These are phyloP conservation scores for Mustela nigripes DNA, from an alignment of 2,113 vertebrate genomes.

Conservation along the genomic window DNA sequence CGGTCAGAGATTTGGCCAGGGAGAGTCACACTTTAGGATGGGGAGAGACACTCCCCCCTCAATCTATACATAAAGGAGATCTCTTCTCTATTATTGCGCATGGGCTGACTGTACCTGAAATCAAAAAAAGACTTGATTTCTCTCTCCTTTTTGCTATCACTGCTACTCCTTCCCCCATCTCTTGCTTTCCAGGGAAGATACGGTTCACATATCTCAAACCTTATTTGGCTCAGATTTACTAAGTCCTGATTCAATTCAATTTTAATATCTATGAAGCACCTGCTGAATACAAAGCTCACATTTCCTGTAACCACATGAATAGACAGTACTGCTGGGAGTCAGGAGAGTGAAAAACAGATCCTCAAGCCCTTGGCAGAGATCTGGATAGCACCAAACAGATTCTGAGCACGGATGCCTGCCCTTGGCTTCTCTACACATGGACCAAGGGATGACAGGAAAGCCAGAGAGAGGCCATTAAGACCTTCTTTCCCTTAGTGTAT, in stretches of 20 bases:
- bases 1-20: neutral
- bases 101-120: no score
- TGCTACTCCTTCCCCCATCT: neutral
- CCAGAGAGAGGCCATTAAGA: neutral
- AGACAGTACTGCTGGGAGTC: neutral
- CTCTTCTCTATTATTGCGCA: neutral
- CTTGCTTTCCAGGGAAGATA: neutral
- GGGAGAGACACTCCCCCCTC: neutral
- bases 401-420: neutral
- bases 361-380: neutral
- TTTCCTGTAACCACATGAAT: neutral
- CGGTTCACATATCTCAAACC: neutral
- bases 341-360: neutral
- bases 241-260: neutral
- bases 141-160: neutral
- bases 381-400: neutral
- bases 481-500: neutral
- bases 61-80: neutral
- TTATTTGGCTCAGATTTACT: neutral
- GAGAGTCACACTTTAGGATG: neutral
- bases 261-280: neutral
- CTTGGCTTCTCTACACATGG: neutral
- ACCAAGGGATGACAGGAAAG: neutral
- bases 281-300: neutral
- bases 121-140: neutral